phyloP scores from a whole-genome alignment of 2,797 vertebrate species.

The Acanthiza pusilla region DNA sequence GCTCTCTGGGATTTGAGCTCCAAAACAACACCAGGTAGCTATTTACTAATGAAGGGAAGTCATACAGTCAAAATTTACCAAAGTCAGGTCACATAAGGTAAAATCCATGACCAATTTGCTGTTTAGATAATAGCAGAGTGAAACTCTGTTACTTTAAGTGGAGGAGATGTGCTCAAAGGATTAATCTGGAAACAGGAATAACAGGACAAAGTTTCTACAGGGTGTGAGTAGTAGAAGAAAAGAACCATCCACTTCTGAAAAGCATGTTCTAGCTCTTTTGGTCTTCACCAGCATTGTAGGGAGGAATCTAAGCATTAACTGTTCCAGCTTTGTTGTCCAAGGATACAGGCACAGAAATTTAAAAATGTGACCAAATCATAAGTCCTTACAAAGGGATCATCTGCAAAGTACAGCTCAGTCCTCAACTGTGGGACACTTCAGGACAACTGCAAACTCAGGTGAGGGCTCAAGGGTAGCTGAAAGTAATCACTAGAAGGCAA shows the following conservation, averaged over 20 bases:
- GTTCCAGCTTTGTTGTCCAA: neutral
- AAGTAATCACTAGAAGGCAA: neutral
- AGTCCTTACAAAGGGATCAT: neutral
- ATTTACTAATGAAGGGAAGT: neutral
- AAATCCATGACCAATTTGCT: neutral
- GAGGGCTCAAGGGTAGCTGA: neutral
- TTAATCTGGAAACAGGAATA: neutral
- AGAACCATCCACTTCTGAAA: neutral
- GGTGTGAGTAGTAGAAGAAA: neutral
- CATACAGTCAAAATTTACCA: neutral
- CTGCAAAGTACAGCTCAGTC: neutral
- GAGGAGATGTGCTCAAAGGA: neutral
- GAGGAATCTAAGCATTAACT: neutral
- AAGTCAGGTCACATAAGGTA: neutral
- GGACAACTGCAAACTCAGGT: neutral
- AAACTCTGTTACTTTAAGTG: neutral
- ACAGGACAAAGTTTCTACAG: neutral
- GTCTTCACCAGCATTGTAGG: neutral
- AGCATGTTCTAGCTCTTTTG: neutral
- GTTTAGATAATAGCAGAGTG: neutral
- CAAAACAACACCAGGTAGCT: neutral
- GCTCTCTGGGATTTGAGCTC: neutral
- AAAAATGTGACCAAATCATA: neutral
- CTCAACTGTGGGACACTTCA: neutral
- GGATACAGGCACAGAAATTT: neutral